A percentile compares a stretch with the other conserved stretches of the same genome.
phyloP scores from a whole-genome alignment of 2,888 invertebrate genomes.

The Galerucella nymphaeae region DNA sequence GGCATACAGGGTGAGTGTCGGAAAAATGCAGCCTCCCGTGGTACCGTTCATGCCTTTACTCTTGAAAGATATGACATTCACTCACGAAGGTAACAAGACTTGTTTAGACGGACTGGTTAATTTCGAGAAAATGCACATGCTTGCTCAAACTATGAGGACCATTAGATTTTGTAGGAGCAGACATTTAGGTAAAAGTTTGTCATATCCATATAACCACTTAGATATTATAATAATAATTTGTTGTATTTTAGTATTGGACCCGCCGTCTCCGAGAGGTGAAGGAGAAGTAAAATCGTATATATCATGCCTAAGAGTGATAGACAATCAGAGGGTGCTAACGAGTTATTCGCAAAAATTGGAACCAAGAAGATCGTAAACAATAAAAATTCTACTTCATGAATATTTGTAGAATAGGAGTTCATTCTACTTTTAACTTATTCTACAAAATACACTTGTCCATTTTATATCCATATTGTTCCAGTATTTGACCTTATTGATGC shows the following conservation, averaged over 20 bases:
- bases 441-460: conserved; percentile 19
- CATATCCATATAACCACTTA: no score
- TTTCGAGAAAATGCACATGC: conserved; percentile 92
- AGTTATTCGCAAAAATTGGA: conserved; percentile 84
- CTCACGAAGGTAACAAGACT: conserved; percentile 88
- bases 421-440: background rate
- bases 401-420: conserved; percentile 1
- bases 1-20: conserved; percentile 76
- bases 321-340: conserved; percentile 81
- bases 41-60: conserved; percentile 86
- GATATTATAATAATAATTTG: background rate
- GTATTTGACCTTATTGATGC: conserved; percentile 3
- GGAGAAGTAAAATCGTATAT: conserved; percentile 77
- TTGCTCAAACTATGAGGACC: conserved; percentile 83
- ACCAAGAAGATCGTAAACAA: conserved; percentile 69
- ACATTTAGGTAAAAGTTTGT: conserved; percentile 70
- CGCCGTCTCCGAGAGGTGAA: conserved; percentile 78
- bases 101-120: conserved; percentile 82
- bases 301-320: conserved; percentile 79
- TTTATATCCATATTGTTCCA: conserved; percentile 13
- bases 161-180: conserved; percentile 80
- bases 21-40: conserved; percentile 81
- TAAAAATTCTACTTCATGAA: conserved; percentile 14
- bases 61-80: conserved; percentile 84
- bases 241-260: conserved; percentile 71